Conservation (phyloP, 2,113 vertebrate species). For the Labeo catla region DNA sequence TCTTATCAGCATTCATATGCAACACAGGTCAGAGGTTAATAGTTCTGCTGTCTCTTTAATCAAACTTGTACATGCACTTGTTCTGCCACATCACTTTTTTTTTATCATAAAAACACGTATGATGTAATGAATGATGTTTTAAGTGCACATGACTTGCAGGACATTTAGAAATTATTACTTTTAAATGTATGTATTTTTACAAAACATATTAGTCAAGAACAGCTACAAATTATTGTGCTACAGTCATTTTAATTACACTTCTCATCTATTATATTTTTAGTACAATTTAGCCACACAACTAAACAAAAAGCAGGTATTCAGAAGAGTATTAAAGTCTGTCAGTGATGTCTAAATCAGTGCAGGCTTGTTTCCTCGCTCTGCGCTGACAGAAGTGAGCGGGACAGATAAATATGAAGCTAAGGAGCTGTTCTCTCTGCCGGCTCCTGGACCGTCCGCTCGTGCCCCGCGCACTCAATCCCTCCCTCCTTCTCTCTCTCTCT, state of each 20-base stretch:
- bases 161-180: not conserved
- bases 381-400: constrained; percentile 27
- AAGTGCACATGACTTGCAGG: not conserved
- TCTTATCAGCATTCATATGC: constrained; percentile 38
- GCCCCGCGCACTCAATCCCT: not conserved
- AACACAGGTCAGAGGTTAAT: constrained; percentile 42
- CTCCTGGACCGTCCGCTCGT: constrained; percentile 18
- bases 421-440: constrained; percentile 9
- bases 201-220: not conserved
- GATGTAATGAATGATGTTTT: not conserved
- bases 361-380: not conserved
- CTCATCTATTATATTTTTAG: not conserved
- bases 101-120: not conserved
- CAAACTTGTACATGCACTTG: not conserved
- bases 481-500: constrained; percentile 8
- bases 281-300: not conserved
- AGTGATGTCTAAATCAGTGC: constrained; percentile 34
- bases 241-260: not conserved
- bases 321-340: not conserved
- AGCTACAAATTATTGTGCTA: not conserved
- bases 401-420: constrained; percentile 47
- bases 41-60: constrained; percentile 33
- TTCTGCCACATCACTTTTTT: not conserved
- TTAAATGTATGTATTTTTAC: not conserved
- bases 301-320: not conserved